These are phyloP conservation scores for Thysanoteuthis rhombus DNA, from an alignment of 2,888 invertebrate species.

Conservation along the genomic window DNA sequence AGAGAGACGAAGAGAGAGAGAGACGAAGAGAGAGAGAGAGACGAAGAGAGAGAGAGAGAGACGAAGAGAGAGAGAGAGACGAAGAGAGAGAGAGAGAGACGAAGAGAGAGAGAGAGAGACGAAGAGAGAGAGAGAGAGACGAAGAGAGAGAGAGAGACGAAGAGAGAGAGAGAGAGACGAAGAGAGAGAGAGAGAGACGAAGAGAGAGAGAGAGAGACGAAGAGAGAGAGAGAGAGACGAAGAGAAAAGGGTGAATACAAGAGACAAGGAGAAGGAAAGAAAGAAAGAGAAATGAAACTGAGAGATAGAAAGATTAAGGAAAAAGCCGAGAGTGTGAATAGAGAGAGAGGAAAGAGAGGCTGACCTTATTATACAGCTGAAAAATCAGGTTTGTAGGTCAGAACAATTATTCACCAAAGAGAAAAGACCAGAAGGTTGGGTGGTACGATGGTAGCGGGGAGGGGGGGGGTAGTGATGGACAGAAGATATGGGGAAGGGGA, in stretches of 20 bases:
- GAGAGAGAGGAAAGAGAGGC: not conserved
- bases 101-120: not conserved
- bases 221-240: not conserved
- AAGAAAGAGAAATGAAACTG: not conserved
- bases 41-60: no score
- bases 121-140: not conserved
- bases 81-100: not conserved
- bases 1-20: no score
- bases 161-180: not conserved
- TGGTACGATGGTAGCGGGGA: not conserved
- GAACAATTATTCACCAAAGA: not conserved
- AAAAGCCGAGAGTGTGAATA: not conserved
- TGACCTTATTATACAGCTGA: conserved; percentile 17
- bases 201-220: not conserved
- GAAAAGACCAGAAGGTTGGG: not conserved
- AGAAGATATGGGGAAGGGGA: not conserved
- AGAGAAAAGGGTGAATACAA: not conserved
- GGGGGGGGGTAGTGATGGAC: not conserved
- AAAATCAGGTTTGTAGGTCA: conserved; percentile 28
- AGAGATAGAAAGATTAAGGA: not conserved
- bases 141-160: not conserved
- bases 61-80: not conserved
- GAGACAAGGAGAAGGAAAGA: not conserved
- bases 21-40: no score
- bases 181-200: not conserved